A percentile compares a stretch with the other conserved stretches of the same genome.
These are phyloP conservation scores for Agrenia bidenticulata DNA, from an alignment of 2,888 invertebrate species.

Conservation along the genomic window DNA sequence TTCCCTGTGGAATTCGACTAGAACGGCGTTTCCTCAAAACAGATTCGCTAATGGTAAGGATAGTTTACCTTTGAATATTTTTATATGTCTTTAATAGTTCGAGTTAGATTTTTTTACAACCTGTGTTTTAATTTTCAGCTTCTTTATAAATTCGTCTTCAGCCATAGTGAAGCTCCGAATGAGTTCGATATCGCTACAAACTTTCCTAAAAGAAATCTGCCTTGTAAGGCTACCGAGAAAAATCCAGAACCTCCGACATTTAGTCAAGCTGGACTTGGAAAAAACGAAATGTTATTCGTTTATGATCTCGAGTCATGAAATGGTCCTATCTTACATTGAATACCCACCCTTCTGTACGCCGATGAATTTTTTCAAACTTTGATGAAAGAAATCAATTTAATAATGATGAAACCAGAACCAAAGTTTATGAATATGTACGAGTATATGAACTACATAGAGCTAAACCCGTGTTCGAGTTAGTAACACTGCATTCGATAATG, in stretches of 20 bases:
- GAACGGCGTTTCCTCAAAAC: constrained; percentile 80
- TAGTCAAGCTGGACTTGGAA: constrained; percentile 76
- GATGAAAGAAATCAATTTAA: too few relatives aligned
- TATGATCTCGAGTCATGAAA: constrained; percentile 80
- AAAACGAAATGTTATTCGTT: constrained; percentile 88
- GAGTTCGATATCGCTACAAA: constrained; percentile 94
- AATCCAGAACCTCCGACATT: constrained; percentile 64
- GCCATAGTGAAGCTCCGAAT: constrained; percentile 88
- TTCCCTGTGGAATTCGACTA: constrained; percentile 84
- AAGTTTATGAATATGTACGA: not conserved
- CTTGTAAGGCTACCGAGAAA: constrained; percentile 62
- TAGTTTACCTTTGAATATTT: too few relatives aligned
- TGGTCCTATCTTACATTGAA: too few relatives aligned
- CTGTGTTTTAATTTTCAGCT: too few relatives aligned
- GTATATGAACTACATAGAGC: too few relatives aligned
- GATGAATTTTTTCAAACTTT: not conserved
- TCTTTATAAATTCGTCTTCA: constrained; percentile 92
- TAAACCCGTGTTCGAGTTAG: too few relatives aligned
- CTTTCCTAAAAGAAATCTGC: constrained; percentile 83
- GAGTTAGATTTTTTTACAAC: too few relatives aligned
- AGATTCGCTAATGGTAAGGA: constrained; percentile 75
- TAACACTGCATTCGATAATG: too few relatives aligned
- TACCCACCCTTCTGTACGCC: not conserved
- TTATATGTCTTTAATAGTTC: constrained; percentile 11
- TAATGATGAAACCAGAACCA: not conserved